Base-by-base conservation (phyloP, 2,113 vertebrate genomes). In the Orcinus orca region DNA sequence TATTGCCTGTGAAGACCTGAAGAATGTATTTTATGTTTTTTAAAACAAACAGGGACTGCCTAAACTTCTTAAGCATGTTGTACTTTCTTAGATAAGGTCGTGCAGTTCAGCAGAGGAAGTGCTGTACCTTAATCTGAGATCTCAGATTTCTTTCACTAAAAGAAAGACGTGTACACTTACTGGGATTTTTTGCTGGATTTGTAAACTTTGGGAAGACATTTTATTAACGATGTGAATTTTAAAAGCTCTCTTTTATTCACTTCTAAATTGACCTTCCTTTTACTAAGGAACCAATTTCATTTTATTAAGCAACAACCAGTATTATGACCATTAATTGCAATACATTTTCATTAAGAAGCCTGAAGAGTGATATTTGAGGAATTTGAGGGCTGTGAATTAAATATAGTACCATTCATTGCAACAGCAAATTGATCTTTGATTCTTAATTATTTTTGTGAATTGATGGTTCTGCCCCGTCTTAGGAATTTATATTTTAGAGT, bases 181-280 rank as follows among this genome's bases (percentile, higher is more conserved):
- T 60, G 26, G 11, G 41, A 7, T 18, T 6, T 33, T 53, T 82
- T 92, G 12, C 21, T 82, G 29, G 26, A 41, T 80, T 77, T 97
- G 31, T 74, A 88, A 68, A 86, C 87, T 95, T 93, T 86, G 44
- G 31, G 12, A 90, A 92, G 41, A 71, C 9, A 65, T 80, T 92
- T 84, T 86, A 67, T 81, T 93, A 95, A 67, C 55, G n/a, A 88
- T 50, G 95, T 80, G 47, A 88, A 70, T 95, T 91, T 84, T 90
- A 62, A 84, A 89, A 91, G 50, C 21, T 83, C 53, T 33, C 17
- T 41, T 95, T 90, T 60, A 44, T 79, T 95, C 36, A 76, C 6
- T 89, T 95, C 67, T 89, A 71, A 80, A 2, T 47, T 63, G 41
- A 62, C 50, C 31, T 95, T 83, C 25, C 23, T 95, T 70, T 79